A percentile compares a stretch with the other conserved stretches of the same genome.
Evolutionary conservation across 2,797 vertebrate genomes (phyloP).

Genomic region (Antrozous pallidus): DNA sequence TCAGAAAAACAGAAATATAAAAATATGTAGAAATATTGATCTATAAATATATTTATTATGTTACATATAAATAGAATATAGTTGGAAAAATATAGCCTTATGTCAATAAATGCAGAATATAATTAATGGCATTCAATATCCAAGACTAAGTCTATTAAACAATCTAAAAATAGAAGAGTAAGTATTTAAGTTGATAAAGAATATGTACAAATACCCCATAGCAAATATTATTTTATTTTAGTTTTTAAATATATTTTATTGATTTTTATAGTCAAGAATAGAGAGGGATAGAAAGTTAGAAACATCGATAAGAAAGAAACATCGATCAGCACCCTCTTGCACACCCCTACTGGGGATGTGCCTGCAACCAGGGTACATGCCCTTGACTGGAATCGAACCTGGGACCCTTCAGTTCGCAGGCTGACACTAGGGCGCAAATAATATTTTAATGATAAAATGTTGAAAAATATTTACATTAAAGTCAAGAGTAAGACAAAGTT

Average conservation of each 20-base stretch:
- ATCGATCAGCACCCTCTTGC: no score
- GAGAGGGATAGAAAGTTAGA: no score
- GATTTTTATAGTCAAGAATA: no score
- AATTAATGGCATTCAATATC: not conserved
- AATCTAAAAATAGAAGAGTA: not conserved
- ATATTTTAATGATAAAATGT: not conserved
- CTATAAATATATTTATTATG: not conserved
- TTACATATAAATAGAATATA: not conserved
- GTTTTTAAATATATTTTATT: no score
- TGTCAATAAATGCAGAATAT: not conserved
- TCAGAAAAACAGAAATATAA: not conserved
- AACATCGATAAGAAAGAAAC: no score
- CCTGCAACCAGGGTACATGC: no score
- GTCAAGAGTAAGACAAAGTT: not conserved
- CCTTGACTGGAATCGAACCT: no score
- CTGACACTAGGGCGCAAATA: no score
- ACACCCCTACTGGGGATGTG: no score
- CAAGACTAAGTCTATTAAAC: not conserved
- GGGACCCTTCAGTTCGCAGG: no score
- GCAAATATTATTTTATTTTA: not conserved
- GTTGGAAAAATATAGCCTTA: not conserved
- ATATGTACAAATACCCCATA: not conserved
- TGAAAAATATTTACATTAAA: not conserved
- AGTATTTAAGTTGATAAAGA: not conserved
- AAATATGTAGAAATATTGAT: not conserved